Evolutionary conservation across 2,888 invertebrate species (phyloP), one percentile per base, ranked within the genome.

Genomic region (Hydroisotoma schaefferi): DNA sequence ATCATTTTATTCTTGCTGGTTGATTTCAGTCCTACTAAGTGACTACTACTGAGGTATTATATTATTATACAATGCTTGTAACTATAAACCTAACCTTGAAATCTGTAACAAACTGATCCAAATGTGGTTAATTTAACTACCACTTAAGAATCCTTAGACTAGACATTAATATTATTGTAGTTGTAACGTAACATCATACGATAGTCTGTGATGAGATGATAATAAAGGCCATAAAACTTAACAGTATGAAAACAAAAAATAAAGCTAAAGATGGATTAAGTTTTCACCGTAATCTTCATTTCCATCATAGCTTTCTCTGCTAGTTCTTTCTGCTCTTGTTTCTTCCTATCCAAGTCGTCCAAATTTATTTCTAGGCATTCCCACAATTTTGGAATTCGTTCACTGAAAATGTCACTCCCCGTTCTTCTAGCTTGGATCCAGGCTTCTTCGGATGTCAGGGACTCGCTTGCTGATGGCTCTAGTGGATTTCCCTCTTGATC

Each of bases 371-470:
- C 65, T 10, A 71, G 46, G 38, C 64, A 71, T 53, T 71, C 71
- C 71, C 71, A 71, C 1, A 53, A 33, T 47, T 60, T 63, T 1
- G 67, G 67, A 37, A 55, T 60, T 54, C 71, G 48, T 59, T 71
- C 71, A 40, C 59, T 67, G 46, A 90, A 90, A 73, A 92, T 82
- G 80, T 93, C 93, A n/a, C 85, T 82, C 59, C 92, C 92, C 12
- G 90, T 87, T 78, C 82, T 82, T 73, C 84, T 83, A 0, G 90
- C 88, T 72, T 78, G 81, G 1, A 79, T 76, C 66, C 82, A 81
- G 0, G 93, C 93, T 76, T 88, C 84, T 62, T 87, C 83, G 0
- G 88, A 77, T 15, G 85, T 84, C 37, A 90, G 76, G 72, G 80
- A 80, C 76, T 93, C 93, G 54, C 85, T 81, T 33, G 81, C 78